Evolutionary conservation across 2,113 vertebrate species (phyloP).

Genomic region (Acanthisitta chloris): DNA sequence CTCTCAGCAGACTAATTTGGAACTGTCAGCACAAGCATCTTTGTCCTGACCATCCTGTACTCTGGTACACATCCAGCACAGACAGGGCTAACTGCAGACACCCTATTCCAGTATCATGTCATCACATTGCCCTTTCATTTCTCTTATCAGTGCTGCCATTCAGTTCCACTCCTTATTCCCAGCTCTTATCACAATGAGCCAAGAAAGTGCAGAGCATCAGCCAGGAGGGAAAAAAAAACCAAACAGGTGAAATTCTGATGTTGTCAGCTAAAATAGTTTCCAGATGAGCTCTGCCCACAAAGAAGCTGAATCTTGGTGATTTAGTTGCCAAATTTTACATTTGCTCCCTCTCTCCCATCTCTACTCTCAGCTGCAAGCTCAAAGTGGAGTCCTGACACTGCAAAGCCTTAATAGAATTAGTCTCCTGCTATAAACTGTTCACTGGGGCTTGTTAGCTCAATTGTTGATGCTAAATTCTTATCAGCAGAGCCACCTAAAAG

Average conservation of each 20-base stretch:
- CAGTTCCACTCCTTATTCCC: conserved; percentile 23
- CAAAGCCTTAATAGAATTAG: conserved; percentile 59
- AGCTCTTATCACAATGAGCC: conserved; percentile 18
- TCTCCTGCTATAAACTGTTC: conserved; percentile 38
- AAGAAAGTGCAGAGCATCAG: conserved; percentile 23
- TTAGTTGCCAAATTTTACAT: conserved; percentile 31
- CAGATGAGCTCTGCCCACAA: not conserved
- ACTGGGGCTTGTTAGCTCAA: conserved; percentile 50
- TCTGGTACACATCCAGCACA: not conserved
- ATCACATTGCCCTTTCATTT: conserved; percentile 9
- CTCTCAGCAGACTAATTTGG: not conserved
- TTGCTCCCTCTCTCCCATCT: not conserved
- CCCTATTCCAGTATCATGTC: not conserved
- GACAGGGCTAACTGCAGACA: not conserved
- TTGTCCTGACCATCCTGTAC: not conserved
- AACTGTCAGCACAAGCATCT: not conserved
- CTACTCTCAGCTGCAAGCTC: not conserved
- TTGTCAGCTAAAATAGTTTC: conserved; percentile 58
- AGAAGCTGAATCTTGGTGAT: conserved; percentile 17
- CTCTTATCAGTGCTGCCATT: conserved; percentile 32
- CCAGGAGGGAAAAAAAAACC: not conserved
- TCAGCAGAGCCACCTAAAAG: conserved; percentile 65
- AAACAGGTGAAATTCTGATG: conserved; percentile 48
- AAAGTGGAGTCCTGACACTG: conserved; percentile 43
- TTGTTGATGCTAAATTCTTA: conserved; percentile 61